A percentile compares a stretch with the other conserved stretches of the same genome.
These are phyloP conservation scores for Tachysurus vachellii DNA, from an alignment of 2,113 vertebrate genomes.

Conservation along the genomic window DNA sequence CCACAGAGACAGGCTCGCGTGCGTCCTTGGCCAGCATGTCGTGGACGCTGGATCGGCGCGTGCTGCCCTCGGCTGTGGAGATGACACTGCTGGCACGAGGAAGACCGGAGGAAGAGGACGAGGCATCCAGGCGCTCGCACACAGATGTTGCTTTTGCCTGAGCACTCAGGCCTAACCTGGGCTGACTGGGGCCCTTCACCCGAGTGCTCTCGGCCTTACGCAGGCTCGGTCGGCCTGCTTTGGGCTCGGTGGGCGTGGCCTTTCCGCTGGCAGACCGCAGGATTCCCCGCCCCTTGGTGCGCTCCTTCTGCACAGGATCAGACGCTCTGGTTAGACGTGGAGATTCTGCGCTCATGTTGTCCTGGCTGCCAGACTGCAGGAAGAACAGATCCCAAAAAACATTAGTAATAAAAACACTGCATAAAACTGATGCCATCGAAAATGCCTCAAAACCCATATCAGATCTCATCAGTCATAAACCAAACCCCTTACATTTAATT, in stretches of 20 bases:
- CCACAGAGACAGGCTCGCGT: constrained; percentile 84
- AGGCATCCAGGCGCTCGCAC: constrained; percentile 77
- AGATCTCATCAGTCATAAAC: not conserved
- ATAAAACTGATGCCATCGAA: not conserved
- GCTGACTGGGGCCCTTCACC: constrained; percentile 73
- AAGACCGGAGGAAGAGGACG: constrained; percentile 74
- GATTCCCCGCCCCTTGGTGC: constrained; percentile 76
- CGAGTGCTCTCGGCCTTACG: constrained; percentile 83
- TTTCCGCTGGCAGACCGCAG: constrained; percentile 85
- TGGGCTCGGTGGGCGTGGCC: constrained; percentile 71
- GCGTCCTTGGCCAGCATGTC: constrained; percentile 94
- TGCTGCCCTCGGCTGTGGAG: constrained; percentile 93
- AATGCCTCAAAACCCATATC: not conserved
- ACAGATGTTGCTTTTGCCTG: constrained; percentile 78
- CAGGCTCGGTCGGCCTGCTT: constrained; percentile 71
- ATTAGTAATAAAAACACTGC: not conserved
- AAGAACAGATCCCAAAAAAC: constrained; percentile 41
- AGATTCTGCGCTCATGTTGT: constrained; percentile 89
- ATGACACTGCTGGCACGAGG: constrained; percentile 97
- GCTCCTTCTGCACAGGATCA: constrained; percentile 80
- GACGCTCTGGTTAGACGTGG: constrained; percentile 81
- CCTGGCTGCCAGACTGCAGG: constrained; percentile 84
- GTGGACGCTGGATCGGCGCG: constrained; percentile 95
- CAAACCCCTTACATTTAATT: not conserved
- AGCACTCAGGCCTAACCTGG: constrained; percentile 68